Percentiles rank a stretch among this genome's conserved stretches.
Evolutionary conservation across 2,797 vertebrate species (phyloP).

Genomic region (Erethizon dorsatum): DNA sequence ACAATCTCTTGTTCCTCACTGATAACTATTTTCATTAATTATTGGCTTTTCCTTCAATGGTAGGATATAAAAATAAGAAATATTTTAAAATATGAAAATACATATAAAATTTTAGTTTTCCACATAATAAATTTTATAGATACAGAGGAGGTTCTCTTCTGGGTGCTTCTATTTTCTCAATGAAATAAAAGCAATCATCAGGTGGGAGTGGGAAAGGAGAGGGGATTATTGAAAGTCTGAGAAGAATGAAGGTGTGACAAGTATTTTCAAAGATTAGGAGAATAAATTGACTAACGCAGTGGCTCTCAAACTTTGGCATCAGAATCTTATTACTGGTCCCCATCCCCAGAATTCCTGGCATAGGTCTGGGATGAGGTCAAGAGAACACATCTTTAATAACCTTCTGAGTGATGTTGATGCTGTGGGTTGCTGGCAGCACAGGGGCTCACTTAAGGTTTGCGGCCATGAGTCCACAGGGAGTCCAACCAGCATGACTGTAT

Average conservation of each 20-base stretch:
- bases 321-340: slow-evolving; percentile 45
- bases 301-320: neutral
- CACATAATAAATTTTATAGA: neutral
- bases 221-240: neutral
- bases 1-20: neutral
- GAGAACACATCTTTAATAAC: slow-evolving; percentile 29
- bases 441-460: neutral
- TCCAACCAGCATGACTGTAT: neutral
- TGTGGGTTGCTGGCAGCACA: neutral
- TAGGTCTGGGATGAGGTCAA: slow-evolving; percentile 16
- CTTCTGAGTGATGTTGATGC: neutral
- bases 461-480: slow-evolving; percentile 38
- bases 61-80: neutral
- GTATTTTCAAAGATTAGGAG: slow-evolving; percentile 60
- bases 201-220: slow-evolving; percentile 15
- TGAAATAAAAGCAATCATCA: slow-evolving; percentile 67
- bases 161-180: slow-evolving; percentile 57
- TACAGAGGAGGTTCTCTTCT: slow-evolving; percentile 48
- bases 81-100: neutral
- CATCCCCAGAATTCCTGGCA: slow-evolving; percentile 3
- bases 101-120: neutral
- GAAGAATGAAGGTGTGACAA: slow-evolving; percentile 51
- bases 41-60: neutral
- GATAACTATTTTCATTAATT: neutral
- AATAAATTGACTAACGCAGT: slow-evolving; percentile 20